Base-by-base conservation (phyloP, 2,888 invertebrate genomes). In the Agonopterix heracliana region DNA sequence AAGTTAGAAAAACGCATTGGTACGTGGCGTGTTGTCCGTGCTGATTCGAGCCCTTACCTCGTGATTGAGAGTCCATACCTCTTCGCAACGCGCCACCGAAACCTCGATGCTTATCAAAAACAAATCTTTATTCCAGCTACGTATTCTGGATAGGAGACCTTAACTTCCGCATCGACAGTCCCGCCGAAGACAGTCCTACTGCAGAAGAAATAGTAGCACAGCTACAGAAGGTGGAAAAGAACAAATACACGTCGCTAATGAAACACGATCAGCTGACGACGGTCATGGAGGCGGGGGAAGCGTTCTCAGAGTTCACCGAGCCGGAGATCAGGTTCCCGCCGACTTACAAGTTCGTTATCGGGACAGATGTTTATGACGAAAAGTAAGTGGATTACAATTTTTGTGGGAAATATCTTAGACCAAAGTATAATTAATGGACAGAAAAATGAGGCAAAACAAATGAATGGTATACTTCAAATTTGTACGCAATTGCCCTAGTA, bases 121-220 rank as follows among this genome's bases (percentile, higher is more conserved):
- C 5, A 26, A 26, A 26, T 26, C 26, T 26, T 26, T 26, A 41
- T 88, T 89, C 51, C 72, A 95, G 95, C 70, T 95, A 96, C 71
- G 93, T 96, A 2, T 96, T 97, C 79, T 97, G 96, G 96, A 92
- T 96, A 64, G 97, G 97, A 1, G 97, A 97, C 72, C 86, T 97
- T 17, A 97, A 97, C 78, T 97, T 97, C 74, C 93, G 97, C 0
- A 87, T 95, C 5, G 84, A 91, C 54, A 92, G 93, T 49, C 92
- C 92, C 1, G 84, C 90, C 36, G 89, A 91, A 5, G 84, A 81
- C 54, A 90, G 91, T 14, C 90, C 93, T 0, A 89, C 91, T 0
- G 83, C 93, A 0, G 90, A 91, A 47, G 92, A 93, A 55, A 94
- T 97, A n/a, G 90, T 92, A 9, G 81, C 89, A 2, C 72, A 89